Evolutionary conservation across 2,888 invertebrate genomes (phyloP), one percentile per base, ranked within the genome.

Genomic region (Dicyrtomina minuta): DNA sequence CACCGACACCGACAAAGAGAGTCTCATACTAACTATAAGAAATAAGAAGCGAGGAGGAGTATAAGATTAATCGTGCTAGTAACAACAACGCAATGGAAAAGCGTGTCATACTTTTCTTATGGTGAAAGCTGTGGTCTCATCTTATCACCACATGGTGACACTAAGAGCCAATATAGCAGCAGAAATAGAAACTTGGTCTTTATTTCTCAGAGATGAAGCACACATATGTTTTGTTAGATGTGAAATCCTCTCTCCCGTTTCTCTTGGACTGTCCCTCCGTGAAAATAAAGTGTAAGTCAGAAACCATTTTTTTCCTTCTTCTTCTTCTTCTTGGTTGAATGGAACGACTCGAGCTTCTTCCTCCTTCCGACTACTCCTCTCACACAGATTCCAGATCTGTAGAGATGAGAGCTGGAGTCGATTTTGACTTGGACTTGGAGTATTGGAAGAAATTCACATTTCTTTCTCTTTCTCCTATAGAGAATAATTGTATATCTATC

Each of bases 111-210:
- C 65, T 66, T 66, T 66, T 43, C 17, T 53, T 66, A 41, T 43
- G 64, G 46, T 13, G 56, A 43, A 66, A 58, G 61, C 26, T 62
- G 62, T 55, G 68, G 68, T 68, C 62, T 62, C 62, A 61, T 62
- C 68, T 55, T 62, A 56, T 68, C 55, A 51, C 46, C 49, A 33
- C 59, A 59, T 68, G 65, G 68, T 71, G 59, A 65, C 71, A 71
- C 58, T 68, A 65, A 71, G 58, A 71, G 65, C 68, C 71, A 71
- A 71, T 68, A 66, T 66, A 56, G 61, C 55, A 64, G 51, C 51
- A 64, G 62, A 20, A 44, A 33, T 33, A 33, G 33, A 33, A 33
- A 33, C 33, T 33, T 33, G 33, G 33, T 33, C 33, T 33, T 33
- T 33, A 33, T 33, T 33, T 33, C 33, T 33, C 8, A 8, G 3